phyloP scores from a whole-genome alignment of 1,140 invertebrate species.

The Bombus balteatus region DNA sequence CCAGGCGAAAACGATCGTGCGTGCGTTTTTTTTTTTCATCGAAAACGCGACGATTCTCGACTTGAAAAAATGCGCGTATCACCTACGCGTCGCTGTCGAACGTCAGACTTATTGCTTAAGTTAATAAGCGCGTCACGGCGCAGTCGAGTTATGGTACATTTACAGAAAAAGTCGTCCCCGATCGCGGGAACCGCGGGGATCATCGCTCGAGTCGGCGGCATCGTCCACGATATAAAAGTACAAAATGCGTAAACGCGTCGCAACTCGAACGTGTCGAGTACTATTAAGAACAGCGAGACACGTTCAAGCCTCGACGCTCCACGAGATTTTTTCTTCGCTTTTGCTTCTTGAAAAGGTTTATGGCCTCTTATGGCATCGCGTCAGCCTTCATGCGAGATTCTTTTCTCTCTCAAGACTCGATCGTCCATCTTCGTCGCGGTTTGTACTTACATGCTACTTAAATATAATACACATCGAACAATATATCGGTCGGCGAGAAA shows the following conservation, averaged over 20 bases:
- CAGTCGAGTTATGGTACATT: constrained; percentile 48
- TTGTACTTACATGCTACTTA: constrained; percentile 57
- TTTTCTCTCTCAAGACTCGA: constrained; percentile 47
- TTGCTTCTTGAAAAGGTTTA: constrained; percentile 26
- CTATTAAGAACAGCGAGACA: neutral
- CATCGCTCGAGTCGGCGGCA: constrained; percentile 33
- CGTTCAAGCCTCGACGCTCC: constrained; percentile 11
- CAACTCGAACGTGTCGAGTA: neutral
- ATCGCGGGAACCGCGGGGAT: constrained; percentile 6
- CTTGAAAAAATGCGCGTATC: neutral
- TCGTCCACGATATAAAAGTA: constrained; percentile 75
- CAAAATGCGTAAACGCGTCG: constrained; percentile 68
- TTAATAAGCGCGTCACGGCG: constrained; percentile 34
- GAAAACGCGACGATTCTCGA: neutral
- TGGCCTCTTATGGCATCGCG: constrained; percentile 70
- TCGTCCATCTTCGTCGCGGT: constrained; percentile 26
- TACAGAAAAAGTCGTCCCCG: constrained; percentile 3
- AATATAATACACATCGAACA: constrained; percentile 70
- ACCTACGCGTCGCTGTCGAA: neutral
- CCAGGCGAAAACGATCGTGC: neutral
- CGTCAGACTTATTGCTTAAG: constrained; percentile 43
- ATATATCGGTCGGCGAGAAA: constrained; percentile 38
- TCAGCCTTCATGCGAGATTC: constrained; percentile 50
- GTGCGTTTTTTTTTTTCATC: neutral
- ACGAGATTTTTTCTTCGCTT: neutral